These are phyloP conservation scores for Ammospiza nelsoni DNA, from an alignment of 2,113 vertebrate species.

Conservation along the genomic window DNA sequence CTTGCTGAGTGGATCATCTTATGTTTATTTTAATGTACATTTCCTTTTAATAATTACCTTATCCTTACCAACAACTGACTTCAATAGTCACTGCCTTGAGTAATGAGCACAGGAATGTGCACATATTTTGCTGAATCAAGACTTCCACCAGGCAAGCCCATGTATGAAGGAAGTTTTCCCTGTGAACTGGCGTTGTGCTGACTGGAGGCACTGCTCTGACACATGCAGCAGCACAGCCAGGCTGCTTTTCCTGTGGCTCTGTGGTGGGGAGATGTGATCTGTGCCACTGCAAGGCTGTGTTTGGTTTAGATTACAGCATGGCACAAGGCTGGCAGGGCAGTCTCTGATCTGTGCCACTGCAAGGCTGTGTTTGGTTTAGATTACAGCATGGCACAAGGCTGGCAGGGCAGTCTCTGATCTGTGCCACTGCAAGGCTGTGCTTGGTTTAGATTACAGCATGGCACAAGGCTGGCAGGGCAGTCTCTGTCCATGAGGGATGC, in stretches of 20 bases:
- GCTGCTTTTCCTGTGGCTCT: not conserved
- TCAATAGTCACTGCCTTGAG: not conserved
- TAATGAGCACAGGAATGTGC: not conserved
- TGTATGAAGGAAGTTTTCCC: not conserved
- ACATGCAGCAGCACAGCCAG: not conserved
- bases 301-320: not conserved
- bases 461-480: too few relatives aligned
- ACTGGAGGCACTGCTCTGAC: not conserved
- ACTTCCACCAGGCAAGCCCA: not conserved
- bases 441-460: too few relatives aligned
- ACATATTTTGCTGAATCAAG: not conserved
- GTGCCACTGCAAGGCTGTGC: too few relatives aligned
- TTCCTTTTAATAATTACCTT: conserved; percentile 20
- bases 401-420: too few relatives aligned
- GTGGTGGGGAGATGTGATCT: rapidly evolving
- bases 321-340: not conserved
- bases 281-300: not conserved
- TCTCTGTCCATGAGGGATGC: not conserved
- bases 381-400: too few relatives aligned
- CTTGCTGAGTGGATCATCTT: not conserved
- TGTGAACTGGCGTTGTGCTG: not conserved
- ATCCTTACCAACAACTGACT: not conserved
- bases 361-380: too few relatives aligned
- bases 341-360: too few relatives aligned
- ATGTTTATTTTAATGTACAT: not conserved